Evolutionary conservation across 2,797 vertebrate genomes (phyloP).

Genomic region (Poecilia picta): DNA sequence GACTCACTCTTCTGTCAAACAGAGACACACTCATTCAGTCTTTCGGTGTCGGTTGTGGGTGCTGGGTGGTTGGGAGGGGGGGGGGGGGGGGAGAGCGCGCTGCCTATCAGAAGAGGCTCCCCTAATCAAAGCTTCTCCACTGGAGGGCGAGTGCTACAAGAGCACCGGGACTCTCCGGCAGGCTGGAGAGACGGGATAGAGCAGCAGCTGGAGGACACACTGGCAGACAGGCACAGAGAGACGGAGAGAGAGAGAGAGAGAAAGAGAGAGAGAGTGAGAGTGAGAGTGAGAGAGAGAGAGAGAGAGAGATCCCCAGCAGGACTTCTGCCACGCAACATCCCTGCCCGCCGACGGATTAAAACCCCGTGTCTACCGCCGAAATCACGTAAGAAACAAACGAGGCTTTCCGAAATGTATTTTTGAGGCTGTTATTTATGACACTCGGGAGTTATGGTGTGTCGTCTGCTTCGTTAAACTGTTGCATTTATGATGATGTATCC

Average conservation of each 20-base stretch:
- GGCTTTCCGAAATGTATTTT: not conserved
- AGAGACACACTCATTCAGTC: slow-evolving; percentile 48
- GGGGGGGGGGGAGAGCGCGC: slow-evolving; percentile 16
- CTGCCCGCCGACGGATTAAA: slow-evolving; percentile 70
- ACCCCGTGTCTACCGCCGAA: slow-evolving; percentile 24
- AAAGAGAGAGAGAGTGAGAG: no score
- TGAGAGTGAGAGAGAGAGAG: slow-evolving; percentile 40
- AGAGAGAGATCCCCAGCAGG: slow-evolving; percentile 59
- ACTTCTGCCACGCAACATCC: slow-evolving; percentile 63
- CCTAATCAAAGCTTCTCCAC: slow-evolving; percentile 76
- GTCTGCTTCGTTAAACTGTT: slow-evolving; percentile 4
- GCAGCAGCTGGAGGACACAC: slow-evolving; percentile 60
- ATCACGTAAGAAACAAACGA: slow-evolving; percentile 70
- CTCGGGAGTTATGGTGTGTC: slow-evolving; percentile 6
- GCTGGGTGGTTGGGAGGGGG: not conserved
- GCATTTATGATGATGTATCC: slow-evolving; percentile 21
- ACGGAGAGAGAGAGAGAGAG: slow-evolving; percentile 36
- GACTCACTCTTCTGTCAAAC: slow-evolving; percentile 75
- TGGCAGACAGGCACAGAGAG: slow-evolving; percentile 1
- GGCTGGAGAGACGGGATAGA: slow-evolving; percentile 60
- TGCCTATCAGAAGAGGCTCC: slow-evolving; percentile 40
- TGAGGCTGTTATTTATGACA: not conserved
- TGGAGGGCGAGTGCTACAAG: slow-evolving; percentile 79
- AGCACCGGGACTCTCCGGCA: slow-evolving; percentile 65
- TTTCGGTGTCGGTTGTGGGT: slow-evolving; percentile 5